Conservation (phyloP, 1,140 invertebrate genomes). For the Neodiprion lecontei region DNA sequence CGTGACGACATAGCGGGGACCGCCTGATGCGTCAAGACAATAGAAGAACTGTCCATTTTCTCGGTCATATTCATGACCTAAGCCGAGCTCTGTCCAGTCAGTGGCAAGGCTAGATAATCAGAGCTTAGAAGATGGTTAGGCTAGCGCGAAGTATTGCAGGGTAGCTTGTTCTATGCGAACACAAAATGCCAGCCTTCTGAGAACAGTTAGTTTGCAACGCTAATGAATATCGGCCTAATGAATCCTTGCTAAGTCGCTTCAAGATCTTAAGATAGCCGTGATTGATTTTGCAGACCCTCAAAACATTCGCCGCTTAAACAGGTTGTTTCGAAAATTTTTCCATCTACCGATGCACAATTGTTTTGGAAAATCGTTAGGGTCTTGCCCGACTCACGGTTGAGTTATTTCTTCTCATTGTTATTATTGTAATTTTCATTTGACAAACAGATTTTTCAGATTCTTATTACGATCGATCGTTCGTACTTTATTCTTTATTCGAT, state of each 20-base stretch:
- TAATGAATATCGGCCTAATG: slow-evolving; percentile 17
- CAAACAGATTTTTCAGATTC: no score
- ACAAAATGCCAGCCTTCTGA: neutral
- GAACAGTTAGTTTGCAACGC: slow-evolving; percentile 12
- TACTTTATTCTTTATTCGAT: neutral
- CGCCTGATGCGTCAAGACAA: slow-evolving; percentile 12
- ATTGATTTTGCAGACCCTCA: slow-evolving; percentile 4
- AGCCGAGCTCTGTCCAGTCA: neutral
- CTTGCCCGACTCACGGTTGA: neutral
- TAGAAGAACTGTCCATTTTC: neutral
- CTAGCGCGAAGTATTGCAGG: neutral
- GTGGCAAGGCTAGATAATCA: slow-evolving; percentile 11
- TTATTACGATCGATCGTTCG: no score
- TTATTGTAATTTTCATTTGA: no score
- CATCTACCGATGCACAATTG: neutral
- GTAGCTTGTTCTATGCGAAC: no score
- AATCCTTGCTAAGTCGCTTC: slow-evolving; percentile 15
- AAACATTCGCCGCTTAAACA: neutral
- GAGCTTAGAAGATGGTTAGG: slow-evolving; percentile 10
- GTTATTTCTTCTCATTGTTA: no score
- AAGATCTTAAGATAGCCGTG: slow-evolving; percentile 12
- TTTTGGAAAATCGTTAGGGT: neutral
- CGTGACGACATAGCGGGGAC: neutral
- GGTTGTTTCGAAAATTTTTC: no score
- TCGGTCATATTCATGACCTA: slow-evolving; percentile 7